Evolutionary conservation across 2,113 vertebrate genomes (phyloP).

Genomic region (Amphilophus citrinellus): DNA sequence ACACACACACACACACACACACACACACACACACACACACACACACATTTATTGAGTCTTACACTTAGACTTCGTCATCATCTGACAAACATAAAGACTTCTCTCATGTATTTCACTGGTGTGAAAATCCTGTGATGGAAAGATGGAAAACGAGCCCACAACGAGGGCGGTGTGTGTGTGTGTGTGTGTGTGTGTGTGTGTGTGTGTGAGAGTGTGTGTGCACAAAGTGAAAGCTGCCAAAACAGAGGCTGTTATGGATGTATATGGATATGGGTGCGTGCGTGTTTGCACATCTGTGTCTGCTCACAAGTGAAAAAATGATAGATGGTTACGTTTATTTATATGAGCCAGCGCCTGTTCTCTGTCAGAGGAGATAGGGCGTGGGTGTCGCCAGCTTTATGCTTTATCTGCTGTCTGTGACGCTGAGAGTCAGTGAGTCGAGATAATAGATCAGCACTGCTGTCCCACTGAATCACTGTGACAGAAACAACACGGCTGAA

Average conservation of each 20-base stretch:
- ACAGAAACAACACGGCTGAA: conserved; percentile 28
- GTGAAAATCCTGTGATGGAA: conserved; percentile 26
- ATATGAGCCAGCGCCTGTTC: conserved; percentile 52
- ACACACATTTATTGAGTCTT: neutral
- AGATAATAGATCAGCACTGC: conserved; percentile 32
- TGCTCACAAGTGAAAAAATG: conserved; percentile 38
- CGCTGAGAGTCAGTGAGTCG: conserved; percentile 6
- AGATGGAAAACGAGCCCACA: conserved; percentile 43
- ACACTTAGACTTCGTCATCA: conserved; percentile 34
- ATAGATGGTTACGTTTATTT: conserved; percentile 46
- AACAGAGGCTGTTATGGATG: neutral
- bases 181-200: no score
- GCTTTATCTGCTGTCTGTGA: conserved; percentile 60
- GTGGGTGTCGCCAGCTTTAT: conserved; percentile 37
- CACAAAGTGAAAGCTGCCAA: conserved; percentile 7
- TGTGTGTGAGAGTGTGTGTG: no score
- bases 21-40: neutral
- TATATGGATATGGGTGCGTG: neutral
- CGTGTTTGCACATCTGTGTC: conserved; percentile 40
- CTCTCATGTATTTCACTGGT: conserved; percentile 37
- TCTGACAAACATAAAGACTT: conserved; percentile 46
- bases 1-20: conserved; percentile 5
- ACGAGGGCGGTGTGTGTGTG: neutral
- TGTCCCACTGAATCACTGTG: conserved; percentile 28
- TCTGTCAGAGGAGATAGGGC: conserved; percentile 34